These are phyloP conservation scores for Larimichthys polyactis DNA, from an alignment of 2,113 vertebrate genomes.

Conservation along the genomic window DNA sequence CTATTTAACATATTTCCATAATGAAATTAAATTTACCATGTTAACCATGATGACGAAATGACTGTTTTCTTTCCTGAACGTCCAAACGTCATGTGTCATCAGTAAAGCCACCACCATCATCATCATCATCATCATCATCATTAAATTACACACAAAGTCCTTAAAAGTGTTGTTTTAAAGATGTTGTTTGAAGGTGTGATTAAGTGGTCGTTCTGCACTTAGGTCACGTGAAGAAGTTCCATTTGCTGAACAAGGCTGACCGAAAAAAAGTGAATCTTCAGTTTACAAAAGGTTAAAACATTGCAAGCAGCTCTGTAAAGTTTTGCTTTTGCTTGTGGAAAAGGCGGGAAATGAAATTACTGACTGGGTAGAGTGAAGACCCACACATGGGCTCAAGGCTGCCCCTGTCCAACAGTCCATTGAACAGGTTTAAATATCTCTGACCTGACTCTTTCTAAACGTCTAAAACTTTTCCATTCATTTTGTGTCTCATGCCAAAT, in stretches of 20 bases:
- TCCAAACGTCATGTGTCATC: no score
- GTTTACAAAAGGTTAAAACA: not conserved
- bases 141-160: no score
- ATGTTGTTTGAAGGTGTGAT: no score
- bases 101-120: no score
- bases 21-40: no score
- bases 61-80: no score
- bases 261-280: not conserved
- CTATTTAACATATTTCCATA: no score
- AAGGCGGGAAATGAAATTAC: not conserved
- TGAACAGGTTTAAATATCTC: slow-evolving; percentile 14
- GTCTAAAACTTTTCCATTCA: not conserved
- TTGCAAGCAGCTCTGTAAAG: not conserved
- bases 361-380: not conserved
- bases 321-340: not conserved
- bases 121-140: no score
- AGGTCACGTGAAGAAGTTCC: not conserved
- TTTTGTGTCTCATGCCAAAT: not conserved
- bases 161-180: no score
- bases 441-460: not conserved
- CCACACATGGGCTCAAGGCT: not conserved
- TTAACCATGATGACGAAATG: no score
- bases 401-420: slow-evolving; percentile 1
- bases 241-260: not conserved
- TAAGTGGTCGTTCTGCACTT: not conserved